These are phyloP conservation scores for Dicranocentrus wangi DNA, from an alignment of 2,888 invertebrate species.

Conservation along the genomic window DNA sequence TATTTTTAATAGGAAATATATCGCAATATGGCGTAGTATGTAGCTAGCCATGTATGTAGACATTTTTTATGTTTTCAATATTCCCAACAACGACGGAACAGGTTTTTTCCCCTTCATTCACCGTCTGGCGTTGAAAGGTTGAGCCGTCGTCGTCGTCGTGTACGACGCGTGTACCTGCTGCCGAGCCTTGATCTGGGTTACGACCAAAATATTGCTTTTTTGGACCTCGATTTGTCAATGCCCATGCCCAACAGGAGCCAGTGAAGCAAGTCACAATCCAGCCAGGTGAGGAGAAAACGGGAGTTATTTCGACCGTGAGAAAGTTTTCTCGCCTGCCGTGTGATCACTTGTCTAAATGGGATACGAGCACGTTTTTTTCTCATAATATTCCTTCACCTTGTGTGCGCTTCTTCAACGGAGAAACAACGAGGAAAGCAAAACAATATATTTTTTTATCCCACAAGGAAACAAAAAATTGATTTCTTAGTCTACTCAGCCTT, in stretches of 20 bases:
- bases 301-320: constrained; percentile 51
- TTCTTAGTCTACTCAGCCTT: neutral
- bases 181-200: too few relatives aligned
- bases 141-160: too few relatives aligned
- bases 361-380: neutral
- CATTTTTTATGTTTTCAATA: too few relatives aligned
- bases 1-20: too few relatives aligned
- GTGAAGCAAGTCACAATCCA: constrained; percentile 6
- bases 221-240: neutral
- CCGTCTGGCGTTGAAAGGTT: too few relatives aligned
- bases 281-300: neutral
- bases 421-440: neutral
- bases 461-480: neutral
- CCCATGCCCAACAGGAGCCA: neutral
- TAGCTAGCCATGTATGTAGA: too few relatives aligned
- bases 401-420: neutral
- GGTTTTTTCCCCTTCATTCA: too few relatives aligned
- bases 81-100: too few relatives aligned
- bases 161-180: too few relatives aligned
- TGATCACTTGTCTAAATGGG: constrained; percentile 29
- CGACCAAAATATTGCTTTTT: too few relatives aligned
- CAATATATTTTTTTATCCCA: neutral
- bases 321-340: constrained; percentile 51
- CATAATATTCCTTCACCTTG: neutral
- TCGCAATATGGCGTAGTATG: too few relatives aligned